Base-by-base conservation (phyloP, 2,797 vertebrate species). In the Xiphorhynchus erythropygius region DNA sequence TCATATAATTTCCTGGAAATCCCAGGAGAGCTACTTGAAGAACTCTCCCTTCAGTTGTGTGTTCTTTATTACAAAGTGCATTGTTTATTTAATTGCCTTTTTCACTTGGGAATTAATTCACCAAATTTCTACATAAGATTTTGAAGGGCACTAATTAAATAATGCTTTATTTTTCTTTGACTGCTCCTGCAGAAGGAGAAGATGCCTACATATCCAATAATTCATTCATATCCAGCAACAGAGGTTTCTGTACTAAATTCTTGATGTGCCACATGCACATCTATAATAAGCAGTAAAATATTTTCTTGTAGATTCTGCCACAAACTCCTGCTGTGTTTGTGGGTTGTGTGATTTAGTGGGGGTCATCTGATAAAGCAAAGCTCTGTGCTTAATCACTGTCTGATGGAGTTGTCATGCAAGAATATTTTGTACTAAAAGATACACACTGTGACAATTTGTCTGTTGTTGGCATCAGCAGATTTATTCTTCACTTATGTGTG, bases 41-140 rank as follows among this genome's bases (percentile, higher is more conserved):
- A 79, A 37, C 28, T 33, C 17, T 50, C 15, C 55, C 42, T 91
- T 83, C 76, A 73, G 21, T 65, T 84, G 28, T 52, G 14, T 80
- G 44, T 76, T 90, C 59, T 32, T 67, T 55, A 10, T 82, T 68
- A 41, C 30, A n/a, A 60, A 83, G 49, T 68, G 13, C 47, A 46
- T 55, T 90, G 67, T 68, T 81, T 59, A 30, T 57, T 75, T 82
- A 67, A 70, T 64, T 89, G 17, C 27, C 35, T 10, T 33, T 91
- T 70, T 77, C 68, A 53, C 57, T 62, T 65, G 59, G 47, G 46
- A 62, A 37, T 68, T 3, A 3, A 11, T 77, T 68, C 56, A 50
- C 35, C 90, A 14, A 57, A 69, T 75, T 93, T 79, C 67, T 79
- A 39, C 50, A 13, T 73, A 49, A 53, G 52, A 75, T 57, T 87